Conservation (phyloP, 2,888 invertebrate genomes). For the Eupithecia subfuscata region DNA sequence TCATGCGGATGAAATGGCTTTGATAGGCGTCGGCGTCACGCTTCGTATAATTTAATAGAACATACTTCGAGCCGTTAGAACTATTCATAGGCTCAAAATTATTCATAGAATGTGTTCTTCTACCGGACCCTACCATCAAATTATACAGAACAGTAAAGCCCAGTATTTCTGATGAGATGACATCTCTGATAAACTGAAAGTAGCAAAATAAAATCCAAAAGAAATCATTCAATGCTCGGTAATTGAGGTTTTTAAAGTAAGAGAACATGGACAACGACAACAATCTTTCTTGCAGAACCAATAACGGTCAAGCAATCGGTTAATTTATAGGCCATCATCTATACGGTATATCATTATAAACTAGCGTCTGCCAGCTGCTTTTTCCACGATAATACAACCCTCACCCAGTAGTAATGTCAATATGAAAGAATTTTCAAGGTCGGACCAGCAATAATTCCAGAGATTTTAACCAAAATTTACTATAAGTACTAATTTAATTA, state of each 20-base stretch:
- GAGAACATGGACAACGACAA: background rate
- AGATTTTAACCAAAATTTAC: too few relatives aligned
- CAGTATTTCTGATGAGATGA: conserved; percentile 11
- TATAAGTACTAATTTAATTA: too few relatives aligned
- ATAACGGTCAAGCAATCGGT: conserved; percentile 5
- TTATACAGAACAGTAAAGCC: conserved; percentile 23
- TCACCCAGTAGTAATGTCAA: background rate
- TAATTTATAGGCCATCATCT: background rate
- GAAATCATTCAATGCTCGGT: background rate
- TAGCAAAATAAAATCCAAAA: conserved; percentile 1
- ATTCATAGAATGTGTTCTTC: conserved; percentile 27
- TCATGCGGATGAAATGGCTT: conserved; percentile 32
- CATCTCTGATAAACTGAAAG: background rate
- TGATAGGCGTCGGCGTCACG: conserved; percentile 27
- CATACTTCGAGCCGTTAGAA: conserved; percentile 30
- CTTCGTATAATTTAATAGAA: conserved; percentile 33
- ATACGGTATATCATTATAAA: background rate
- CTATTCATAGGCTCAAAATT: conserved; percentile 32
- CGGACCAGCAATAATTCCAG: background rate
- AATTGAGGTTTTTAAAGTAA: conserved; percentile 3
- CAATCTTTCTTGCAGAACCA: conserved; percentile 13
- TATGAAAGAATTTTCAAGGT: background rate
- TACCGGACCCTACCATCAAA: conserved; percentile 23
- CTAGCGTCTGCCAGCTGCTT: background rate
- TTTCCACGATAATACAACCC: background rate